Base-by-base conservation (phyloP, 2,797 vertebrate genomes). In the Pseudochirops cupreus region DNA sequence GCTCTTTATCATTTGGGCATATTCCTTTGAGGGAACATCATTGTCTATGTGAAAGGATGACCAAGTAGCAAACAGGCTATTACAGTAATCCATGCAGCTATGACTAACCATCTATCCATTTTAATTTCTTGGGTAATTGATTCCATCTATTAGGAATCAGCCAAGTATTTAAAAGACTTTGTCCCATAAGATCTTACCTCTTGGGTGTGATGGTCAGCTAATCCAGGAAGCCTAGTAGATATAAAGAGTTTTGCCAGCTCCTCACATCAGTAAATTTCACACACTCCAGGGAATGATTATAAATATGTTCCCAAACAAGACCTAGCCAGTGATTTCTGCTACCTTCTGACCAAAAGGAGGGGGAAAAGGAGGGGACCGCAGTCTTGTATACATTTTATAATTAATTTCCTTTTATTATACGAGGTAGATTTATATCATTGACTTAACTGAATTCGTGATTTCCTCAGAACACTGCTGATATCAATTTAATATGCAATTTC, bases 61-160 rank as follows among this genome's bases (percentile, higher is more conserved):
- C 39, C 62, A 67, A 91, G 59, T 96, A 93, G 94, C 97, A 97
- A 95, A 95, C 24, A 90, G 97, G 53, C 82, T 91, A 94, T 95
- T 96, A 96, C 96, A 97, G 92, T 97, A 2, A 96, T 26, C 92
- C 67, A 96, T 82, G 92, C 91, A 87, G 95, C 26, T 54, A 97
- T 97, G 97, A 29, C 90, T 94, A 98, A 95, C 93, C 97, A 97
- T 95, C 91, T 97, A n/a, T 96, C 97, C 92, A 96, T 98, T 97
- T 92, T 67, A 95, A 98, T 98, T 97, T 97, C 95, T 97, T 0
- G 0, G 97, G 96, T 96, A 98, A 98, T 96, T 97, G 95, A 94
- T 94, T 98, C 57, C 57, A 91, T 96, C 95, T 97, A 97, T 97
- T 96, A 98, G 95, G 39, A 97, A 94, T 55, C 96, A 93, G 94